phyloP scores from a whole-genome alignment of 2,797 vertebrate species.

The Sciaenops ocellatus region DNA sequence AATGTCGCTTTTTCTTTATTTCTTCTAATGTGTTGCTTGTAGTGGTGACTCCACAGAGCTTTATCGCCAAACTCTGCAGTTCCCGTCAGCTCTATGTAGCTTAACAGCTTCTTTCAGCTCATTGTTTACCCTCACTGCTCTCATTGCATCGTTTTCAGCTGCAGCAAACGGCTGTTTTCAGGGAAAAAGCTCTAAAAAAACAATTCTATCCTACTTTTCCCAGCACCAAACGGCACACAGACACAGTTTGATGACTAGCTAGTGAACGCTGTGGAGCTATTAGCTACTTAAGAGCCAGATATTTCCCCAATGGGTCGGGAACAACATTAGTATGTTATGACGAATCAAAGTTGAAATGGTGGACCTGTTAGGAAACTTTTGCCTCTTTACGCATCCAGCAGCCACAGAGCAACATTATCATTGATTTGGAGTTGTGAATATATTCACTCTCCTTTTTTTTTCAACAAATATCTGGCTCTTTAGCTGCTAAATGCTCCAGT shows the following conservation, averaged over 20 bases:
- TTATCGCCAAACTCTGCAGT: not conserved
- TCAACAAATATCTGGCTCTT: not conserved
- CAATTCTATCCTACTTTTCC: not conserved
- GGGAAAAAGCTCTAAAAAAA: not conserved
- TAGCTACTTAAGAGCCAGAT: not conserved
- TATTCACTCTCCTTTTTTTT: not conserved
- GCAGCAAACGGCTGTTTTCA: not conserved
- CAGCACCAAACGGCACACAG: not conserved
- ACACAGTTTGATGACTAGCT: not conserved
- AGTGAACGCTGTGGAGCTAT: not conserved
- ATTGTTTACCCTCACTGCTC: not conserved
- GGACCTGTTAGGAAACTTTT: not conserved
- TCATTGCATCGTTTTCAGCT: not conserved
- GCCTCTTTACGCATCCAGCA: not conserved
- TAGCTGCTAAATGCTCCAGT: not conserved
- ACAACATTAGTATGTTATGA: not conserved
- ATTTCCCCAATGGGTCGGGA: not conserved
- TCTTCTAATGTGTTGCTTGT: too few species aligned
- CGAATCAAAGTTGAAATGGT: not conserved
- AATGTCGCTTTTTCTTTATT: not conserved
- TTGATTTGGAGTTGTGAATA: not conserved
- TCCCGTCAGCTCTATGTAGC: not conserved
- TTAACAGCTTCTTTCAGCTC: conserved; percentile 3
- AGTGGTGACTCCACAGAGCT: not conserved
- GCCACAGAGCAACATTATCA: not conserved